These are phyloP conservation scores for Plumapathes pennacea DNA, from an alignment of 92 coral and sea anemone species.

Conservation along the genomic window DNA sequence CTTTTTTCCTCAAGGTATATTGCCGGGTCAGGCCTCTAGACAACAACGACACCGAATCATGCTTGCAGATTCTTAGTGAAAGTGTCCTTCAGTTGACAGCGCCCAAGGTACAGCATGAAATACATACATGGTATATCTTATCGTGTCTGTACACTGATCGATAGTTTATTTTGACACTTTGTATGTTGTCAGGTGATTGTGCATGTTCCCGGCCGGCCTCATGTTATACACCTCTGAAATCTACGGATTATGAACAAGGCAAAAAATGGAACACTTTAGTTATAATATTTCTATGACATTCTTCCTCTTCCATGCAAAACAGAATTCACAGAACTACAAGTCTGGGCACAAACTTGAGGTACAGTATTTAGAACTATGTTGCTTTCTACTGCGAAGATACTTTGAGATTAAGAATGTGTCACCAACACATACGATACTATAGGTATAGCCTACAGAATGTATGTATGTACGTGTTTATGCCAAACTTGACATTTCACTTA, in stretches of 20 bases:
- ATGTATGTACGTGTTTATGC: too few species aligned
- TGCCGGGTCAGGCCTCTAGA: slow-evolving; percentile 93
- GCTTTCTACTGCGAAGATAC: too few species aligned
- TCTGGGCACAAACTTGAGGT: slow-evolving; percentile 86
- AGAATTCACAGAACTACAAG: slow-evolving; percentile 80
- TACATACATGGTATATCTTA: not conserved
- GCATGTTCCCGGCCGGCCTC: too few species aligned
- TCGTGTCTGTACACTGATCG: too few species aligned
- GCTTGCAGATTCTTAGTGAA: slow-evolving; percentile 76
- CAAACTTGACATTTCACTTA: not conserved
- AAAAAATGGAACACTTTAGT: too few species aligned
- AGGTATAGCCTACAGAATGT: too few species aligned
- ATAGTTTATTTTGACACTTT: too few species aligned
- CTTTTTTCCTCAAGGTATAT: slow-evolving; percentile 69
- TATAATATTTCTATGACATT: not conserved
- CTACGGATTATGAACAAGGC: too few species aligned
- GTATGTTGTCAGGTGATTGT: too few species aligned
- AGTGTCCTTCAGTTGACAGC: slow-evolving; percentile 82
- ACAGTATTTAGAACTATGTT: not conserved
- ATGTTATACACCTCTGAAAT: too few species aligned
- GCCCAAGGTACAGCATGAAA: slow-evolving; percentile 64
- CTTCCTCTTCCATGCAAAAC: not conserved
- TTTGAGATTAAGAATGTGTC: too few species aligned
- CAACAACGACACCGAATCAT: slow-evolving; percentile 89
- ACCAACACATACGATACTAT: too few species aligned